phyloP scores from a whole-genome alignment of 2,797 vertebrate genomes.

The Myotis pilosus region DNA sequence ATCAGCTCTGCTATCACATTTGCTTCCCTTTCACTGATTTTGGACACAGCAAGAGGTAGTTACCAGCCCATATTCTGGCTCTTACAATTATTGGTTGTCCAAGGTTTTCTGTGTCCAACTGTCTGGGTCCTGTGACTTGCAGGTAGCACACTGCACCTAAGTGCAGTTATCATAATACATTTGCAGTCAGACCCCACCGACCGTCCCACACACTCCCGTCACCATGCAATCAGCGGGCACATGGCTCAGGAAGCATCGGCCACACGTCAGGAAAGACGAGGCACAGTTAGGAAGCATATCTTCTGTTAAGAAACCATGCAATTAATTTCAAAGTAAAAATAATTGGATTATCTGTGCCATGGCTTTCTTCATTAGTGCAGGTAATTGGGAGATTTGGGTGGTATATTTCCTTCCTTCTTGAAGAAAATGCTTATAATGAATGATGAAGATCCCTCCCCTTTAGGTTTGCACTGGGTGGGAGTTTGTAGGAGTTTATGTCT shows the following conservation, averaged over 20 bases:
- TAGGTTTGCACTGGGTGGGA: background rate
- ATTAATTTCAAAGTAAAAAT: slow-evolving; percentile 71
- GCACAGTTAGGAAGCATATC: background rate
- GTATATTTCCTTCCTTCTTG: slow-evolving; percentile 55
- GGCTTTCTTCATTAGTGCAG: slow-evolving; percentile 66
- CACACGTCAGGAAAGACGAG: background rate
- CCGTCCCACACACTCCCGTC: background rate
- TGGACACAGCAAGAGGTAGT: background rate
- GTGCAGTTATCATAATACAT: background rate
- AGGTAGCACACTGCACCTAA: background rate
- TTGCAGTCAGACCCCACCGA: background rate
- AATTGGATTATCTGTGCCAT: slow-evolving; percentile 67
- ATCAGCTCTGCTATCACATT: background rate
- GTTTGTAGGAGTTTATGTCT: background rate
- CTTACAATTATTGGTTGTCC: background rate
- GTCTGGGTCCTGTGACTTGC: background rate
- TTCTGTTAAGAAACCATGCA: slow-evolving; percentile 46
- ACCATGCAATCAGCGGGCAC: background rate
- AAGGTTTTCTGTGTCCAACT: background rate
- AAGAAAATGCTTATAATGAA: slow-evolving; percentile 5
- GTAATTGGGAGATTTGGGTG: slow-evolving; percentile 62
- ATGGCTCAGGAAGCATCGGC: background rate
- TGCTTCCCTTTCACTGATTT: background rate
- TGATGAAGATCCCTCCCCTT: background rate
- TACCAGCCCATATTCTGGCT: background rate